Conservation (phyloP, 2,888 invertebrate species). For the Tortricodes alternella region DNA sequence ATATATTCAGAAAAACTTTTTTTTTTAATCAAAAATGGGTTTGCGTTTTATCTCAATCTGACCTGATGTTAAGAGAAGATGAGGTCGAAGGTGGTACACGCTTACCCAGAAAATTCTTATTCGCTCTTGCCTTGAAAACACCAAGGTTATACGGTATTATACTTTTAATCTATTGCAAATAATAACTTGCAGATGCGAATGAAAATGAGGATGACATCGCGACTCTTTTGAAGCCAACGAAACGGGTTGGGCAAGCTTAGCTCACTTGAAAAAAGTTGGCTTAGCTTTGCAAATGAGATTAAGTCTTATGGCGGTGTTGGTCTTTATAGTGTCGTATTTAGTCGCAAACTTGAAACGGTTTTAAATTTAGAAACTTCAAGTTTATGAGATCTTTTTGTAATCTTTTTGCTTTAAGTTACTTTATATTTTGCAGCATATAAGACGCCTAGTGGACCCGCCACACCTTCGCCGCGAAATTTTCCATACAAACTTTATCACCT, state of each 20-base stretch:
- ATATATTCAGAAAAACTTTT: no score
- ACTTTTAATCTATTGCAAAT: no score
- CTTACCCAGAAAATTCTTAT: no score
- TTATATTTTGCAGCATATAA: neutral
- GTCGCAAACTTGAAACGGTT: constrained; percentile 26
- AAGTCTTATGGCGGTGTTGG: constrained; percentile 50
- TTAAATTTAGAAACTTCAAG: constrained; percentile 7
- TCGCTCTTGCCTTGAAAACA: no score
- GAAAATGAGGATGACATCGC: neutral
- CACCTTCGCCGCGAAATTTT: no score
- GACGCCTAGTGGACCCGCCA: no score
- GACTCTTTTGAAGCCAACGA: neutral
- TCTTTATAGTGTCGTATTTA: constrained; percentile 46
- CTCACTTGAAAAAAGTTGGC: constrained; percentile 57
- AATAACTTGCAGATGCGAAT: neutral
- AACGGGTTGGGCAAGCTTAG: constrained; percentile 38
- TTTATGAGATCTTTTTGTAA: neutral
- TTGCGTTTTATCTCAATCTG: no score
- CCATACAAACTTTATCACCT: no score
- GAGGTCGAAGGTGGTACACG: no score
- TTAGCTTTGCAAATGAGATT: constrained; percentile 68
- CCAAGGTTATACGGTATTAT: no score
- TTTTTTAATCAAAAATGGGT: no score
- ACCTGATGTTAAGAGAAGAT: no score
- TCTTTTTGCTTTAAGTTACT: neutral